Percentiles rank a stretch among this genome's conserved stretches.
phyloP scores from a whole-genome alignment of 1,140 invertebrate genomes.

The Diuraphis noxia region DNA sequence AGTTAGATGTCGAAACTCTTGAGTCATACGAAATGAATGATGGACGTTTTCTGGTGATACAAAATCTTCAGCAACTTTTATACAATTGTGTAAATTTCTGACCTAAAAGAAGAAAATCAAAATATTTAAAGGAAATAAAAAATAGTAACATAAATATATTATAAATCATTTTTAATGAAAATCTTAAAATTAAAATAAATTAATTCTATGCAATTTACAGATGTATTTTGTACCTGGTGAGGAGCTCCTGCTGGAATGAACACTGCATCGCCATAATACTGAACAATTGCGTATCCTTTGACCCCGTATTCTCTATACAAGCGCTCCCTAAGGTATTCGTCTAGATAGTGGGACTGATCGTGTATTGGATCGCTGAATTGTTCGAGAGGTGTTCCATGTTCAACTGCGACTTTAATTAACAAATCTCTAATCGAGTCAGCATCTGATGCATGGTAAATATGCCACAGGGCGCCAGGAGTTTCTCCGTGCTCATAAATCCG shows the following conservation, averaged over 20 bases:
- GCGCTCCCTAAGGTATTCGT: constrained; percentile 80
- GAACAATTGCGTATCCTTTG: constrained; percentile 93
- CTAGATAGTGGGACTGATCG: constrained; percentile 95
- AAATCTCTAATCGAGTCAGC: constrained; percentile 95
- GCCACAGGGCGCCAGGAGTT: constrained; percentile 93
- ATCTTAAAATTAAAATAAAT: neutral
- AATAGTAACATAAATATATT: neutral
- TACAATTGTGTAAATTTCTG: constrained; percentile 94
- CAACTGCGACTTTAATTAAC: constrained; percentile 88
- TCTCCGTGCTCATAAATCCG: constrained; percentile 78
- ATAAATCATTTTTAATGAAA: neutral
- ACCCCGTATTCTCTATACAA: constrained; percentile 92
- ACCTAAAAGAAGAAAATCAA: constrained; percentile 65
- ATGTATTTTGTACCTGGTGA: constrained; percentile 74
- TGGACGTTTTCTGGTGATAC: constrained; percentile 96
- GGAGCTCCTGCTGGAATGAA: constrained; percentile 98
- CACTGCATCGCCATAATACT: constrained; percentile 94
- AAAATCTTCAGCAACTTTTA: constrained; percentile 98
- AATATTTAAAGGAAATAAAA: neutral
- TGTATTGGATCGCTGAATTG: constrained; percentile 95
- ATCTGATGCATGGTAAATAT: constrained; percentile 92
- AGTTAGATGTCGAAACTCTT: constrained; percentile 92
- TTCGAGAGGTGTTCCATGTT: constrained; percentile 82
- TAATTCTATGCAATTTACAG: neutral
- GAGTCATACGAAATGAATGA: constrained; percentile 94